A percentile compares a stretch with the other conserved stretches of the same genome.
Evolutionary conservation across 2,797 vertebrate species (phyloP).

Genomic region (Crotalus adamanteus): DNA sequence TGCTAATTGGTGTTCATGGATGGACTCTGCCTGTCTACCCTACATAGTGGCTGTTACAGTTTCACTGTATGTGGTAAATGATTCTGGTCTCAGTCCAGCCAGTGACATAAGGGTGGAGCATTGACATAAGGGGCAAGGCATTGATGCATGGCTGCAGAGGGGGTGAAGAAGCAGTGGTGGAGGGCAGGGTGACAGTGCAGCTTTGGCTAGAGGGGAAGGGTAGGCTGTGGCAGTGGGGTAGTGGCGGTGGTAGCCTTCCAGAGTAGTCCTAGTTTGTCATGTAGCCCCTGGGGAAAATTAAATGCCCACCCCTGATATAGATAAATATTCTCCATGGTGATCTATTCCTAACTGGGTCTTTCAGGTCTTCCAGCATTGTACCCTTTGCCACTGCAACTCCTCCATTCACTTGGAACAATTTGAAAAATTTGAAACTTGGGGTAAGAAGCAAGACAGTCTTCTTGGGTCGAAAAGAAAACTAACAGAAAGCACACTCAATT

Average conservation of each 20-base stretch:
- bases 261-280: background rate
- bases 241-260: background rate
- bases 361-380: background rate
- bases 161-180: background rate
- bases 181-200: background rate
- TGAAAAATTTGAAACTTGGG: background rate
- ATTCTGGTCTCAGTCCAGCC: background rate
- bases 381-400: background rate
- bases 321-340: background rate
- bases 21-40: background rate
- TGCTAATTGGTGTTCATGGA: background rate
- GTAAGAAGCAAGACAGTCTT: constrained; percentile 10
- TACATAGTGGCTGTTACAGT: background rate
- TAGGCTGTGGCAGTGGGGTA: background rate
- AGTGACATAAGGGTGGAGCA: background rate
- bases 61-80: background rate
- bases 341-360: background rate
- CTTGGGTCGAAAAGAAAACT: constrained; percentile 1
- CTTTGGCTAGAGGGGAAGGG: background rate
- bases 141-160: background rate
- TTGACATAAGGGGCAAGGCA: background rate
- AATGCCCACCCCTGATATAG: background rate
- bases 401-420: background rate
- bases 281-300: background rate
- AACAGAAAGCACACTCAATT: constrained; percentile 19